Evolutionary conservation across 2,113 vertebrate species (phyloP), one percentile per base, ranked within the genome.

Genomic region (Gavialis gangeticus): DNA sequence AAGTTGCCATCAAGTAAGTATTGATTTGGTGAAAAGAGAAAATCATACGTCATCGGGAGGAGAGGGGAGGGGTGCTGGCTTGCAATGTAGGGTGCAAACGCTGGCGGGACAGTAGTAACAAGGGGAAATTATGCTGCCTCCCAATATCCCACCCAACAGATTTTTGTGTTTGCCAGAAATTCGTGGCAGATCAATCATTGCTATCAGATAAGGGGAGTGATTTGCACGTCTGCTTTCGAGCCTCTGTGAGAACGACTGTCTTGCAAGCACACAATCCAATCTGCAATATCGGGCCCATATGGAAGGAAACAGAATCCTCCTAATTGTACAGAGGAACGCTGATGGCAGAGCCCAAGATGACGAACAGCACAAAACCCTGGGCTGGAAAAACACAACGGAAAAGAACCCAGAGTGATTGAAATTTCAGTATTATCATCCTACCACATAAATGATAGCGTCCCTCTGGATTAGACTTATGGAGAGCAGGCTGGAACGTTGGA

Each of bases 1-100:
- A 96, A 97, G 95, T 96, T 93, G 94, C 93, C 95, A 95, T 96
- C 96, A 96, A 96, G 95, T 12, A 56, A 83, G 56, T 95, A 97
- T 96, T 77, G 95, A 97, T 96, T 84, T 0, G 5, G 93, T 2
- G 27, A 82, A 92, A 90, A 64, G 93, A 75, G 96, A 94, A 94
- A 95, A 95, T 71, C 94, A 94, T 93, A n/a, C 95, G 86, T 95
- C 93, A 93, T 82, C 46, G 46, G 46, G 46, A 46, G 46, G 46
- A 7, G 46, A 25, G 46, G 46, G 46, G 46, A 25, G 2, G 91
- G 12, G 93, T 80, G 88, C 67, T 5, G 25, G 60, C 69, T 80
- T 27, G 82, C 90, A 87, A 84, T 89, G 89, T 17, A 37, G 21
- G 90, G 93, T 92, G 79, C 59, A 75, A 4, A 1, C 71, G 0